Evolutionary conservation across 2,888 invertebrate species (phyloP).

Genomic region (Crioceris asparagi): DNA sequence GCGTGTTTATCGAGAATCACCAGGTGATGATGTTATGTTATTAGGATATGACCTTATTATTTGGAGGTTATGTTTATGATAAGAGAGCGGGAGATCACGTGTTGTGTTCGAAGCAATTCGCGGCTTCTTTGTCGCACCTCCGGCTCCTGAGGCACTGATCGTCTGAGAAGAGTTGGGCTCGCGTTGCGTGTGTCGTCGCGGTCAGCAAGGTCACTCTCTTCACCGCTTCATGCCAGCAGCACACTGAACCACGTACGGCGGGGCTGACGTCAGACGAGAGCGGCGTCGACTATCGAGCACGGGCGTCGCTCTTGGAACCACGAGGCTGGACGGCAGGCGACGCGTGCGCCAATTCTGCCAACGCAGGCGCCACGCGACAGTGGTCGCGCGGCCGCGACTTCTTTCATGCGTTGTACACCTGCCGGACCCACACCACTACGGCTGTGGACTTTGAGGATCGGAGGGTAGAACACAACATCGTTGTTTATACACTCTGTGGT

Average conservation of each 20-base stretch:
- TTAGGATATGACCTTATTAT: no score
- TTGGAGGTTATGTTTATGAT: slow-evolving; percentile 15
- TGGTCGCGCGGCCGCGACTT: neutral
- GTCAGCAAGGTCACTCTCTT: slow-evolving; percentile 27
- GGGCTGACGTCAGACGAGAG: slow-evolving; percentile 34
- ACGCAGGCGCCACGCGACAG: neutral
- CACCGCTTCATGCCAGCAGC: slow-evolving; percentile 36
- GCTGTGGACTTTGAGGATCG: no score
- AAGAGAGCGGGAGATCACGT: slow-evolving; percentile 18
- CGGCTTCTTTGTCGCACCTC: slow-evolving; percentile 5
- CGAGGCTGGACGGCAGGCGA: slow-evolving; percentile 31
- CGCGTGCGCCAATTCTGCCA: neutral
- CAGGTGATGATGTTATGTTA: no score
- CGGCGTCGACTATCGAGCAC: slow-evolving; percentile 38
- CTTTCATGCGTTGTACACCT: neutral
- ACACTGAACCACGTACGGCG: slow-evolving; percentile 28
- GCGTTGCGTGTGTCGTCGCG: slow-evolving; percentile 24
- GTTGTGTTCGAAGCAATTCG: slow-evolving; percentile 1
- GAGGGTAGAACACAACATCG: no score
- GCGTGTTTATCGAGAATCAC: no score
- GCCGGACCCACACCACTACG: slow-evolving; percentile 1
- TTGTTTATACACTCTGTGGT: no score
- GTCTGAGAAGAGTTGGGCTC: slow-evolving; percentile 18
- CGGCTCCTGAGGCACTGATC: slow-evolving; percentile 17
- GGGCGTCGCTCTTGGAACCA: slow-evolving; percentile 34